Percentiles rank a stretch among this genome's conserved stretches.
Conservation (phyloP, 2,113 vertebrate species). For the Zosterops japonicus region DNA sequence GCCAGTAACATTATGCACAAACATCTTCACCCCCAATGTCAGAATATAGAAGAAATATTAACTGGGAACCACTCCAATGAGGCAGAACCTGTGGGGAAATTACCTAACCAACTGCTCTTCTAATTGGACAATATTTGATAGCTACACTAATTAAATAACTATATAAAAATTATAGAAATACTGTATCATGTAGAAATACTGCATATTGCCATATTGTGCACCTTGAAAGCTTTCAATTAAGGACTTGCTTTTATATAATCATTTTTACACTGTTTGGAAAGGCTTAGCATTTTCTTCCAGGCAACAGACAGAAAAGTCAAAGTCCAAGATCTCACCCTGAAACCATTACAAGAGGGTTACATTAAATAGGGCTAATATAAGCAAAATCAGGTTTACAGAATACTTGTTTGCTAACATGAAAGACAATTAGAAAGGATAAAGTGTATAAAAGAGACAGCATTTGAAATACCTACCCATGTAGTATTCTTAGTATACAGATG, state of each 20-base stretch:
- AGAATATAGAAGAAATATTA: not conserved
- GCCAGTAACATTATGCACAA: not conserved
- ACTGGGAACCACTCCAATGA: not conserved
- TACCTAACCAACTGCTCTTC: not conserved
- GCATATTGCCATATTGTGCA: not conserved
- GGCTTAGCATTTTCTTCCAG: not conserved
- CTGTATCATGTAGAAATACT: not conserved
- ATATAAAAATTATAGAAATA: not conserved
- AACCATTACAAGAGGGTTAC: not conserved
- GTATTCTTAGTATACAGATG: not conserved
- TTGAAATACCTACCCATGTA: not conserved
- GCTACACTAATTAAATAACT: not conserved
- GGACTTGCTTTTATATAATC: not conserved
- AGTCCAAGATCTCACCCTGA: not conserved
- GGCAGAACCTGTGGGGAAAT: accelerated
- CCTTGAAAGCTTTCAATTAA: not conserved
- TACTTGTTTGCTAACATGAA: not conserved
- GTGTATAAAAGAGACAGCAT: not conserved
- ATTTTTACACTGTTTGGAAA: not conserved
- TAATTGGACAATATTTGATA: not conserved
- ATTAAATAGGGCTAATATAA: not conserved
- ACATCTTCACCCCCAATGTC: accelerated
- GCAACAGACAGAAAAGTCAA: not conserved
- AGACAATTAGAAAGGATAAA: not conserved
- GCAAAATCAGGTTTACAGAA: not conserved